These are phyloP conservation scores for Drosophila oshimai DNA, from an alignment of 1,140 invertebrate genomes.

Conservation along the genomic window DNA sequence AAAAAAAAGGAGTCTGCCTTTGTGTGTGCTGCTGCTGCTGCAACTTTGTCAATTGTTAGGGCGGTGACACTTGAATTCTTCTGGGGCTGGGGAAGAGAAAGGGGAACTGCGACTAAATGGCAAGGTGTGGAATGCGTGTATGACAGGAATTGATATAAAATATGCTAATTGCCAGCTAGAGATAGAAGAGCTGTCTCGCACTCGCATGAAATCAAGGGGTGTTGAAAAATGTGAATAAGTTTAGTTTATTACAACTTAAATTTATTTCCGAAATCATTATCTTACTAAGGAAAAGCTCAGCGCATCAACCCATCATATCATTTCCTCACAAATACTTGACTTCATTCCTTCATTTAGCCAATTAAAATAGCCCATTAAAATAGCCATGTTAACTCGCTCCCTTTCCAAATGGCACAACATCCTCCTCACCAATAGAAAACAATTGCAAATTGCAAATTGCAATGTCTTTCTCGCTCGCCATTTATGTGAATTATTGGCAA, in stretches of 20 bases:
- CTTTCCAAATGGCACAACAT: constrained; percentile 11
- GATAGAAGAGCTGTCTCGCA: not conserved
- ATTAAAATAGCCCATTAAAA: constrained; percentile 24
- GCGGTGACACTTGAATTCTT: constrained; percentile 45
- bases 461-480: constrained; percentile 3
- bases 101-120: constrained; percentile 1
- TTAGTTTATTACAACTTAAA: too few species aligned
- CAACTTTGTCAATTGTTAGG: constrained; percentile 68
- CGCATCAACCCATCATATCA: not conserved
- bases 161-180: constrained; percentile 71
- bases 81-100: not conserved
- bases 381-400: not conserved
- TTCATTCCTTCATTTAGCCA: not conserved
- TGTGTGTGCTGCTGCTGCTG: too few species aligned
- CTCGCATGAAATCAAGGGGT: not conserved
- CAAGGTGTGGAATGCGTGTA: constrained; percentile 75
- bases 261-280: not conserved
- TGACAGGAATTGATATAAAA: constrained; percentile 76
- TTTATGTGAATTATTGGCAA: constrained; percentile 80
- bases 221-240: too few species aligned
- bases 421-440: constrained; percentile 2
- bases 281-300: not conserved
- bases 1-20: constrained; percentile 25
- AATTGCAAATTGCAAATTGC: too few species aligned
- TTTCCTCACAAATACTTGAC: not conserved